Base-by-base conservation (phyloP, 1,140 invertebrate genomes). In the Brachionus manjavacas region DNA sequence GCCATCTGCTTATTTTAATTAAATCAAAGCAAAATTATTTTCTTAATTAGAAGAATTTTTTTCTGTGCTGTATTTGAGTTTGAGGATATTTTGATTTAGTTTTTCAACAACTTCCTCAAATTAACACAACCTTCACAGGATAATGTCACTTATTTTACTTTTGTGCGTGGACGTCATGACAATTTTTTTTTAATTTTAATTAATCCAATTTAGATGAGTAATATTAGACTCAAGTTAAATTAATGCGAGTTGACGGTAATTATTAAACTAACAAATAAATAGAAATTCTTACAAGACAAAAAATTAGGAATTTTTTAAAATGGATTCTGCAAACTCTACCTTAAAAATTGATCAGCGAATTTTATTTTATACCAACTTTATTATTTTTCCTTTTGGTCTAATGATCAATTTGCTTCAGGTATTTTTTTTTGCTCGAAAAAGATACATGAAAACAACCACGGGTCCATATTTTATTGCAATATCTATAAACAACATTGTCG, bases 371-470 rank as follows among this genome's bases (percentile, higher is more conserved):
- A 41, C 68, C 9, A 41, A n/a, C 43, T 72, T 39, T 41, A 16
- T 41, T 16, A 12, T 72, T 20, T 41, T 72, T 43, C 68, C 68
- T 6, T 2, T 72, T 4, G 68, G 68, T 39, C 39, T 72, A 1
- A 8, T 72, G 9, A 1, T 72, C 31, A 72, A 72, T 9, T 41
- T 72, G 7, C 8, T 72, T 4, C 68, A 72, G 16, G 41, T 72
- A 8, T 43, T 72, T n/a, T 20, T 72, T 72, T 72, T 72, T 72
- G 16, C 39, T n/a, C 28, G 35, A 39, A 72, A 72, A 72, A 72
- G 16, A 68, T 68, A 28, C 25, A 14, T 28, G 23, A 31, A 31
- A 28, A 68, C 64, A 68, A 28, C 31, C 31, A 68, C 14, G 20
- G 25, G 64, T 14, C 12, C 23, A 28, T 68, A 14, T 31, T 68